Evolutionary conservation across 2,797 vertebrate species (phyloP).

Genomic region (Sus cebifrons): DNA sequence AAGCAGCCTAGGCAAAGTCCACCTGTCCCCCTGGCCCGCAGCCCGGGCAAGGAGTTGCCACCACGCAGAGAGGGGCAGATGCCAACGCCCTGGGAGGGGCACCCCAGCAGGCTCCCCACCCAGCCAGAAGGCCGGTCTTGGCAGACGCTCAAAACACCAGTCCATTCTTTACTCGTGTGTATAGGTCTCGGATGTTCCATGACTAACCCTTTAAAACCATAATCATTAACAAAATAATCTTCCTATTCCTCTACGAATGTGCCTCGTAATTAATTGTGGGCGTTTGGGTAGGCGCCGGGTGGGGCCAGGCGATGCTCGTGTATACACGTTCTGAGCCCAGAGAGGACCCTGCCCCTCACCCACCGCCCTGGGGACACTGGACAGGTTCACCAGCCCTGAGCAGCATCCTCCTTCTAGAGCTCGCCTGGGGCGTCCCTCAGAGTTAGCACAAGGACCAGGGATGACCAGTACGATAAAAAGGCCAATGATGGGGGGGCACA

Average conservation of each 20-base stretch:
- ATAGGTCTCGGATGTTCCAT: not conserved
- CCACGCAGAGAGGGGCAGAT: not conserved
- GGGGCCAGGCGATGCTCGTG: accelerated
- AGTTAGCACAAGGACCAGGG: not conserved
- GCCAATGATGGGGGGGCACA: no score
- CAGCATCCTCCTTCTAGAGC: not conserved
- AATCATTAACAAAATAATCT: not conserved
- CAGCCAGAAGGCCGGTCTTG: not conserved
- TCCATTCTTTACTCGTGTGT: accelerated
- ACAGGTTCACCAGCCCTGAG: not conserved
- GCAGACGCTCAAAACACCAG: not conserved
- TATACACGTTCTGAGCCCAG: accelerated
- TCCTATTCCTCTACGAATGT: not conserved
- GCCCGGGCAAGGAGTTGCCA: not conserved
- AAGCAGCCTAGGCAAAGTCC: not conserved
- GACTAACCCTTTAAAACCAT: not conserved
- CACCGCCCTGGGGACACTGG: not conserved
- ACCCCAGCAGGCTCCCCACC: not conserved
- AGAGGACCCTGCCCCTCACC: not conserved
- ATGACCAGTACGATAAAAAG: not conserved
- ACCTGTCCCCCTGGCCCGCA: not conserved
- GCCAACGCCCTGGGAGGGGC: not conserved
- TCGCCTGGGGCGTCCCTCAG: not conserved
- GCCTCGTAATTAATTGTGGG: not conserved
- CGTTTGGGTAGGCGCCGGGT: not conserved